Evolutionary conservation across 2,888 invertebrate species (phyloP), one percentile per base, ranked within the genome.

Genomic region (Craniophora ligustri): DNA sequence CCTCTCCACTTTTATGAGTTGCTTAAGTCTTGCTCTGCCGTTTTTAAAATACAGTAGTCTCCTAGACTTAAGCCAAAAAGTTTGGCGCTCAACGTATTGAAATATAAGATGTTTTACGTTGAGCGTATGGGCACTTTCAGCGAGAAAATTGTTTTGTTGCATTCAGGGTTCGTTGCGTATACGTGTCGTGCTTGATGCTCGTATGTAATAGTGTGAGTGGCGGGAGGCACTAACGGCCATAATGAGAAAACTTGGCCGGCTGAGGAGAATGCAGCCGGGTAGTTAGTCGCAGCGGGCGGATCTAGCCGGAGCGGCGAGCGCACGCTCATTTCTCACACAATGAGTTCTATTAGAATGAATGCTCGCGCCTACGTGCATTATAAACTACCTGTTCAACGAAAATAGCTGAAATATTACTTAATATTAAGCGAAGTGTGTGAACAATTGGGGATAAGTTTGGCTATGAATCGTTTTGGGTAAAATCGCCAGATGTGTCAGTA

Each of bases 211-310:
- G 82, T 82, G 79, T 79, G 79, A 85, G 84, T 80, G 81, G 79
- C 77, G 82, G 80, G 76, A 78, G 75, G 79, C 79, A 83, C 82
- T 86, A 84, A 86, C 79, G 82, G 82, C 80, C 82, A 82, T 92
- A 91, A 92, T 92, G 92, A 92, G 91, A 90, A 91, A 92, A 92
- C 90, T 92, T 92, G 84, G 78, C 73, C 86, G 78, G 78, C 46
- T 53, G 75, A 78, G 78, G 77, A 81, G 80, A 78, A 81, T 77
- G 75, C 79, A 76, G 75, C 68, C 71, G 55, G 47, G 44, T 60
- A 66, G 70, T 63, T 58, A 48, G 61, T 47, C 48, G 68, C 74
- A 68, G 67, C 61, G 67, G 67, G 76, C 75, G 79, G 82, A 81
- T 79, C 81, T 69, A 68, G 59, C 72, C n/a, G 67, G 67, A 79